These are phyloP conservation scores for Cherax quadricarinatus DNA, from an alignment of 1,140 invertebrate genomes.

Conservation along the genomic window DNA sequence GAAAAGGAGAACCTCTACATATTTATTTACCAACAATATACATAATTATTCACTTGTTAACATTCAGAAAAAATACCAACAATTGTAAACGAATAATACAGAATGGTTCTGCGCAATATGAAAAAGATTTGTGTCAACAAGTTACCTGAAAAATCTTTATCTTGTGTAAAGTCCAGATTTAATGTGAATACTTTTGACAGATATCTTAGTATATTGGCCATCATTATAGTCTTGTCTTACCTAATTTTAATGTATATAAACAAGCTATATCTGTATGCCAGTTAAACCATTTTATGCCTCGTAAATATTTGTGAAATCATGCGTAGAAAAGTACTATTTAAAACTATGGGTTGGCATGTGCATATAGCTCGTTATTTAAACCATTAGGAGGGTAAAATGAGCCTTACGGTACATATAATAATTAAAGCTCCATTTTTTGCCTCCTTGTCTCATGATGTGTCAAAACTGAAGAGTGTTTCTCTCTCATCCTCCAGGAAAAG, in stretches of 20 bases:
- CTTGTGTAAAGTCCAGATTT: neutral
- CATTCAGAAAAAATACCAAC: conserved; percentile 15
- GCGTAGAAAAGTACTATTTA: neutral
- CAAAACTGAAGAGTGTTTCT: conserved; percentile 23
- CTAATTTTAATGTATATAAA: neutral
- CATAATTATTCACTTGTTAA: conserved; percentile 5
- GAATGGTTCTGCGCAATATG: neutral
- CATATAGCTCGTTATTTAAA: conserved; percentile 2
- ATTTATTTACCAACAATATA: neutral
- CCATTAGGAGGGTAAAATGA: neutral
- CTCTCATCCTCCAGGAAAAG: conserved; percentile 13
- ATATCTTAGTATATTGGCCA: neutral
- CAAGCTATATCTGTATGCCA: conserved; percentile 3
- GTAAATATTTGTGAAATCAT: conserved; percentile 3
- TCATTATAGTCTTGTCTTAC: neutral
- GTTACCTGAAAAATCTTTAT: neutral
- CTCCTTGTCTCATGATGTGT: conserved; percentile 59
- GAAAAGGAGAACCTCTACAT: conserved; percentile 26
- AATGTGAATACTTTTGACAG: neutral
- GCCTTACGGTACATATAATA: neutral
- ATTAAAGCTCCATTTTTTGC: neutral
- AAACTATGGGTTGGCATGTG: neutral
- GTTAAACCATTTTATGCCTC: neutral
- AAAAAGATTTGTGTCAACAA: neutral
- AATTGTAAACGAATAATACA: conserved; percentile 7